Percentiles rank a stretch among this genome's conserved stretches.
Evolutionary conservation across 2,888 invertebrate genomes (phyloP).

Genomic region (Axea sp.): DNA sequence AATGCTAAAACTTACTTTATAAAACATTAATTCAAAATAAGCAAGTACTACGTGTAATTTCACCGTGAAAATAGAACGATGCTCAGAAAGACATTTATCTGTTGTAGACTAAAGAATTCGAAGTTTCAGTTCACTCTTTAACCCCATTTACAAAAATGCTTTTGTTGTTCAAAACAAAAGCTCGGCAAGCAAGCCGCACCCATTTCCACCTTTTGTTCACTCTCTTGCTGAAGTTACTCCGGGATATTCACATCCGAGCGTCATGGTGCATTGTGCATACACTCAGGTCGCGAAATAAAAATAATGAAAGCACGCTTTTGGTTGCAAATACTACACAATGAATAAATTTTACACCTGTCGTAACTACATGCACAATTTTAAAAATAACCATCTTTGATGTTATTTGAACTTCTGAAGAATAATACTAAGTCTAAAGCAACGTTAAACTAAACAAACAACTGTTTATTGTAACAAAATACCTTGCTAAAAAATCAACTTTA

Average conservation of each 20-base stretch:
- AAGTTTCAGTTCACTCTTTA: slow-evolving; percentile 66
- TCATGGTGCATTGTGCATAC: slow-evolving; percentile 64
- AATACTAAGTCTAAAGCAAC: not conserved
- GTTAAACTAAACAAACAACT: slow-evolving; percentile 3
- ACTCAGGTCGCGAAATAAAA: slow-evolving; percentile 53
- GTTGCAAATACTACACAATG: slow-evolving; percentile 45
- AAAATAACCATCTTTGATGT: slow-evolving; percentile 14
- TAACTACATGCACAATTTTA: slow-evolving; percentile 16
- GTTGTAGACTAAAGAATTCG: slow-evolving; percentile 64
- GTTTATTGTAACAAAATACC: not conserved
- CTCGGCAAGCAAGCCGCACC: slow-evolving; percentile 58
- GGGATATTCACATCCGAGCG: slow-evolving; percentile 62
- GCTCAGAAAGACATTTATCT: slow-evolving; percentile 61
- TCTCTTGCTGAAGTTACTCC: slow-evolving; percentile 63
- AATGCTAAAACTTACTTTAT: slow-evolving; percentile 9
- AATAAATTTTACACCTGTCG: slow-evolving; percentile 53
- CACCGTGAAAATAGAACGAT: slow-evolving; percentile 28
- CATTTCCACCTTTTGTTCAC: slow-evolving; percentile 60
- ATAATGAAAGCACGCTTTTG: slow-evolving; percentile 56
- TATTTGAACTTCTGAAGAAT: slow-evolving; percentile 1
- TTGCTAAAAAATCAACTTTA: slow-evolving; percentile 11
- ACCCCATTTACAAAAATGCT: slow-evolving; percentile 59
- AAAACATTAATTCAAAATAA: slow-evolving; percentile 13
- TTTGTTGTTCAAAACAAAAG: slow-evolving; percentile 60
- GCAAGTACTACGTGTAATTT: slow-evolving; percentile 25